phyloP scores from a whole-genome alignment of 2,888 invertebrate genomes.

The Melieria omissa region DNA sequence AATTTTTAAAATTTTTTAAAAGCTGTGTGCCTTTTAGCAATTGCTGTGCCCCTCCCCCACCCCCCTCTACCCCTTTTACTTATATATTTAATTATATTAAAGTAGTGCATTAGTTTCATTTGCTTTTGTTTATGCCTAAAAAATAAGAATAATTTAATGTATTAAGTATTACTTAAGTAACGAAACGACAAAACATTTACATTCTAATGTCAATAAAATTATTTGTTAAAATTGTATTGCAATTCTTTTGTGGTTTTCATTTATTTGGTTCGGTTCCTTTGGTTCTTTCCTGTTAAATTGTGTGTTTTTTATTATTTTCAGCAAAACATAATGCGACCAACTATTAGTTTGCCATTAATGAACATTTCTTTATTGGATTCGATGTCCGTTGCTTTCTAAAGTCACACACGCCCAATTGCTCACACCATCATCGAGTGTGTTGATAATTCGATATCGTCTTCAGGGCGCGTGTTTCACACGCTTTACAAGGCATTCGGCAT shows the following conservation, averaged over 20 bases:
- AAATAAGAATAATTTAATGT: background rate
- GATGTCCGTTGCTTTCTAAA: too few species aligned
- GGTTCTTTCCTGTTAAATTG: background rate
- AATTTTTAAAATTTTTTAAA: constrained; percentile 69
- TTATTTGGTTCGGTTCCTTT: constrained; percentile 4
- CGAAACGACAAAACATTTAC: constrained; percentile 3
- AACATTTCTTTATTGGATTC: too few species aligned
- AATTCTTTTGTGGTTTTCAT: background rate
- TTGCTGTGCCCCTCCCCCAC: constrained; percentile 65
- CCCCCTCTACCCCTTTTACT: constrained; percentile 17
- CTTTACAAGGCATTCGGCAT: constrained; percentile 18
- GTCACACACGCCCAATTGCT: background rate
- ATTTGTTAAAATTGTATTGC: constrained; percentile 19
- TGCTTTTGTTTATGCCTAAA: background rate
- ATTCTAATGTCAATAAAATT: constrained; percentile 21
- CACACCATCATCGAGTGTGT: background rate
- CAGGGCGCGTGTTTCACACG: constrained; percentile 29
- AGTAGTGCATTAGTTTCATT: background rate
- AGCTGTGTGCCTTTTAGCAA: constrained; percentile 87
- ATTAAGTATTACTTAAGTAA: constrained; percentile 5
- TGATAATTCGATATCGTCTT: constrained; percentile 19
- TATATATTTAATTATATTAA: constrained; percentile 14
- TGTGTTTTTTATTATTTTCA: background rate
- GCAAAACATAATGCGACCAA: too few species aligned
- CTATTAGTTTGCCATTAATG: too few species aligned